These are phyloP conservation scores for Drosophila simulans DNA, from an alignment of 1,140 invertebrate species.

Conservation along the genomic window DNA sequence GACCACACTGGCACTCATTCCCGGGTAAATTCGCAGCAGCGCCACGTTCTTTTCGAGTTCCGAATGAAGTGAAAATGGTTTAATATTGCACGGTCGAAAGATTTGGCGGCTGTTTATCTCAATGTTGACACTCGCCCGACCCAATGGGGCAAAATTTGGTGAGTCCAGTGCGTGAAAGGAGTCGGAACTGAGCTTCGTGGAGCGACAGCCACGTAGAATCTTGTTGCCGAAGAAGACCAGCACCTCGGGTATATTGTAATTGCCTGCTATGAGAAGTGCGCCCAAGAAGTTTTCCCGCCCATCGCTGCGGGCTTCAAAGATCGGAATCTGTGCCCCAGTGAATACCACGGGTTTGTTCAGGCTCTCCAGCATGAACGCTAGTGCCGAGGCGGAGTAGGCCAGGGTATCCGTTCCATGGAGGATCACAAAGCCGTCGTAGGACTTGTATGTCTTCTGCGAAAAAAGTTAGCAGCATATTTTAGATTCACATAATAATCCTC, in stretches of 20 bases:
- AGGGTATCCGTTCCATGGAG: constrained; percentile 99
- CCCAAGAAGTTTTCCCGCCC: constrained; percentile 96
- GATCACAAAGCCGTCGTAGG: constrained; percentile 96
- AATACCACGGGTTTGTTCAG: constrained; percentile 97
- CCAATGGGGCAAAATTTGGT: constrained; percentile 93
- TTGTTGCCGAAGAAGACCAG: constrained; percentile 95
- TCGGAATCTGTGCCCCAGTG: constrained; percentile 95
- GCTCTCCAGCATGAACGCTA: constrained; percentile 98
- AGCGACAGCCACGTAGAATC: constrained; percentile 94
- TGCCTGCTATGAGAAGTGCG: constrained; percentile 95
- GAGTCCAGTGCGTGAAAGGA: constrained; percentile 96
- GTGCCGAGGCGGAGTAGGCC: constrained; percentile 96
- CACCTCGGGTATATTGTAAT: constrained; percentile 96
- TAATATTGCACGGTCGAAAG: constrained; percentile 89
- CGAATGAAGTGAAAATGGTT: constrained; percentile 90
- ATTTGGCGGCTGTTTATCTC: constrained; percentile 91
- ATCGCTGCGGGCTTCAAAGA: constrained; percentile 95
- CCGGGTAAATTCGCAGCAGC: constrained; percentile 94
- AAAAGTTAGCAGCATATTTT: neutral
- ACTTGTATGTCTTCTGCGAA: constrained; percentile 90
- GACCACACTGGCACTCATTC: constrained; percentile 92
- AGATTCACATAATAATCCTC: neutral
- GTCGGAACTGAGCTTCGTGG: constrained; percentile 91
- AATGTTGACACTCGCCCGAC: constrained; percentile 90
- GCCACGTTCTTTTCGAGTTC: constrained; percentile 93